Conservation (phyloP, 2,888 invertebrate genomes). For the Lasioglossum leucozonium region DNA sequence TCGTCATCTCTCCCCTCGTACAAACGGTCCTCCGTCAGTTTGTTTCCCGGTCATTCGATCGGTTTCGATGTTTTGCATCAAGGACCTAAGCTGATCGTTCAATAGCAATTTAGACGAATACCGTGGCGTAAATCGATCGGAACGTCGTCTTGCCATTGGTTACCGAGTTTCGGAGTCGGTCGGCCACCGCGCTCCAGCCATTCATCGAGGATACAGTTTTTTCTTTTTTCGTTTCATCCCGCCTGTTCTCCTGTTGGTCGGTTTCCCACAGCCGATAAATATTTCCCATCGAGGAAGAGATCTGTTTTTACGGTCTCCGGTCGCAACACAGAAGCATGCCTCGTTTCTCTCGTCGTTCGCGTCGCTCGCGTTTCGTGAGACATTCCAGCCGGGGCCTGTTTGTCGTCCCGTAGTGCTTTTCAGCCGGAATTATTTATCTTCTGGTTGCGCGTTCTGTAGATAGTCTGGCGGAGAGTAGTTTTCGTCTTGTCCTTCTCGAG, state of each 20-base stretch:
- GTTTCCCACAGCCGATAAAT: slow-evolving; percentile 37
- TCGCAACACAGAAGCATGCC: background rate
- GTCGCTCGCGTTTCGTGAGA: slow-evolving; percentile 39
- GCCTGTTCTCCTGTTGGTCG: background rate
- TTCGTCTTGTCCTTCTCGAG: slow-evolving; percentile 40
- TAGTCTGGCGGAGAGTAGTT: slow-evolving; percentile 46
- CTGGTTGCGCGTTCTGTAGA: slow-evolving; percentile 48
- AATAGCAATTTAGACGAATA: background rate
- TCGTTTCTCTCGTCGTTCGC: slow-evolving; percentile 49
- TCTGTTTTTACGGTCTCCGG: slow-evolving; percentile 31
- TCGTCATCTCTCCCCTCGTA: background rate
- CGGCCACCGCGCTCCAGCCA: background rate
- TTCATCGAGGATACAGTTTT: background rate
- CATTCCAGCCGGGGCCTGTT: slow-evolving; percentile 32
- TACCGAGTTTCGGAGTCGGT: background rate
- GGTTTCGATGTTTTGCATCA: background rate
- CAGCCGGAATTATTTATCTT: slow-evolving; percentile 58
- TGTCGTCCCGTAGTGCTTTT: slow-evolving; percentile 49
- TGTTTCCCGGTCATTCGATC: background rate
- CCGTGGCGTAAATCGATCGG: background rate
- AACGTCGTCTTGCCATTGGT: background rate
- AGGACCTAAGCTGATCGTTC: background rate
- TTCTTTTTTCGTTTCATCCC: no score
- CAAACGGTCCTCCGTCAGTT: background rate
- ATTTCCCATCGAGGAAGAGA: slow-evolving; percentile 38